Conservation (phyloP, 2,797 vertebrate genomes). For the Sorex maritimensis region DNA sequence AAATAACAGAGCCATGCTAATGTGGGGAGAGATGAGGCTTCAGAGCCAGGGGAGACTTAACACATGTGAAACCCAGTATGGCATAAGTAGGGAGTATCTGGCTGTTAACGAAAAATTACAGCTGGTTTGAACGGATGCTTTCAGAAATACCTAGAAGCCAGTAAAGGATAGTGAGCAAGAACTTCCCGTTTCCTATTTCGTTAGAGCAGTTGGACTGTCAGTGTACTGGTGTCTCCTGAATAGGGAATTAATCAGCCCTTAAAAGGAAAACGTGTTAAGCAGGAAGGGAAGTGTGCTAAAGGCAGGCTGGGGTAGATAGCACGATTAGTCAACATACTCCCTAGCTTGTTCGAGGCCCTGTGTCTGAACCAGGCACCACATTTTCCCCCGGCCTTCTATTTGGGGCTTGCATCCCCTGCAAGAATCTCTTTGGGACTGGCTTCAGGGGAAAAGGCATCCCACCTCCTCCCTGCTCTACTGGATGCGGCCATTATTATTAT, state of each 20-base stretch:
- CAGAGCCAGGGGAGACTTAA: neutral
- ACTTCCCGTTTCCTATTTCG: slow-evolving; percentile 60
- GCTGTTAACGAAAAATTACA: neutral
- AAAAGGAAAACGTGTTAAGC: slow-evolving; percentile 79
- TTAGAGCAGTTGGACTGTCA: neutral
- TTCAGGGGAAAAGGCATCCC: too few relatives aligned
- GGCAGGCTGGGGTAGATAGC: too few relatives aligned
- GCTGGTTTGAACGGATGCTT: slow-evolving; percentile 50
- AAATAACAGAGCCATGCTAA: too few relatives aligned
- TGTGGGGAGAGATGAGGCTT: neutral
- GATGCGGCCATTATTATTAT: too few relatives aligned
- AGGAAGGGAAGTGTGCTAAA: neutral
- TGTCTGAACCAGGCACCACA: too few relatives aligned
- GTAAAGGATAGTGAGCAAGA: slow-evolving; percentile 54
- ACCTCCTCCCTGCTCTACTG: too few relatives aligned
- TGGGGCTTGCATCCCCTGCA: too few relatives aligned
- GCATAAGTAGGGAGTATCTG: neutral
- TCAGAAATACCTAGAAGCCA: slow-evolving; percentile 46
- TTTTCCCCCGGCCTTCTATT: too few relatives aligned
- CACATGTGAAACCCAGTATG: neutral
- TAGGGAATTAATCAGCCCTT: slow-evolving; percentile 63
- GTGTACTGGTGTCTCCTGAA: slow-evolving; percentile 25
- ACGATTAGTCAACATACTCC: too few relatives aligned
- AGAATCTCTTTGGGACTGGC: too few relatives aligned
- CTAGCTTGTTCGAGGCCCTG: too few relatives aligned